Conservation (phyloP, 2,797 vertebrate species). For the Crocidura indochinensis region DNA sequence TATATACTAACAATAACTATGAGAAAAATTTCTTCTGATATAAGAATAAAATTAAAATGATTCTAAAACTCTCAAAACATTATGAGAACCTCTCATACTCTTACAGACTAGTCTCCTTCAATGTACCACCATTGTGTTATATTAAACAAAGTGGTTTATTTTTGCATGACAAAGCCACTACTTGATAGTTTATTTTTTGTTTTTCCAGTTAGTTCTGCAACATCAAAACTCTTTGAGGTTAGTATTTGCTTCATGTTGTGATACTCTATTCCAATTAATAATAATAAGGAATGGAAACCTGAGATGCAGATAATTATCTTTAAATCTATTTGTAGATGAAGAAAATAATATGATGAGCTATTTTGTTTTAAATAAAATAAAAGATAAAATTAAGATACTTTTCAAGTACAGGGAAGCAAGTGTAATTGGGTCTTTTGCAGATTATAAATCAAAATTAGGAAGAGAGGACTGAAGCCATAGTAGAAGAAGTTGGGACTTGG, state of each 20-base stretch:
- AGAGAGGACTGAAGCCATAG: too few species aligned
- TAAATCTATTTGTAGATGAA: not conserved
- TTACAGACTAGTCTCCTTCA: too few species aligned
- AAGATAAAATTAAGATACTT: not conserved
- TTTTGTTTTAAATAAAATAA: too few species aligned
- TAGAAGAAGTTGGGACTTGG: too few species aligned
- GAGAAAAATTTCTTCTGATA: not conserved
- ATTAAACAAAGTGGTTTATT: not conserved
- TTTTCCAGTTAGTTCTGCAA: not conserved
- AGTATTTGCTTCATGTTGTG: not conserved
- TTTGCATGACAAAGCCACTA: not conserved
- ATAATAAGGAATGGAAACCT: not conserved
- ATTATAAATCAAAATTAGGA: conserved; percentile 13
- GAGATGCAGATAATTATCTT: conserved; percentile 12
- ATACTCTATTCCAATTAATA: not conserved
- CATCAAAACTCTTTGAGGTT: not conserved
- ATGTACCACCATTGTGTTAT: not conserved
- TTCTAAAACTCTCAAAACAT: conserved; percentile 6
- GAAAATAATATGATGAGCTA: conserved; percentile 21
- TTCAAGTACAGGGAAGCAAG: not conserved
- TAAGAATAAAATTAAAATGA: not conserved
- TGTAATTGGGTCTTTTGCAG: not conserved
- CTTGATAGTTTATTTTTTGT: not conserved
- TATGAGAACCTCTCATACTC: not conserved
- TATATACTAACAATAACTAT: not conserved